Base-by-base conservation (phyloP, 2,797 vertebrate genomes). In the Parambassis ranga region DNA sequence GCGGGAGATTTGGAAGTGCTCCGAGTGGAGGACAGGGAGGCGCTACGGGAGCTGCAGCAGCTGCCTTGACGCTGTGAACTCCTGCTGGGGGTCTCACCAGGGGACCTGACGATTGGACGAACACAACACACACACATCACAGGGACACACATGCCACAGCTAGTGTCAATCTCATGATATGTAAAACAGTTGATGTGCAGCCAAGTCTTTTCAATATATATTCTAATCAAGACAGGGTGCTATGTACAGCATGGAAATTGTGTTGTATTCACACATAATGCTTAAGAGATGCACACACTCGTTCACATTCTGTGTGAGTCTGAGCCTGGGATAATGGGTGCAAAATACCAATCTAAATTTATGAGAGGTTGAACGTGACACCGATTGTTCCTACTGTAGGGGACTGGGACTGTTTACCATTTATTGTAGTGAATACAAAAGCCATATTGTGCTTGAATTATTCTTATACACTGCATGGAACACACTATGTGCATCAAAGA, bases 1-100 rank as follows among this genome's bases (percentile, higher is more conserved):
- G 91, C 61, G 14, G 95, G 94, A 36, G 96, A 97, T 90, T 93
- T 96, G 85, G 94, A 95, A 81, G 90, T 76, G 70, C 95, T 98
- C 80, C 89, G 90, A 0, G 91, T 90, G 5, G 96, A 97, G 64
- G 96, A 97, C 76, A 94, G 65, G 0, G 96, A 97, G 62, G 92
- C 91, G 48, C 96, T 98, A 49, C 93, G 94, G 42, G 96, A 97
- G 76, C 95, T 98, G 43, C 91, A 93, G 85, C 94, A 94, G 83
- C 96, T 98, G 82, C 96, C 96, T 87, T 91, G 94, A 31, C 89
- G 91, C 79, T 95, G 95, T 7, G 93, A 91, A 78, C 92, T 93
- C 83, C 94, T 92, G 59, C 91, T 75, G 0, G 95, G 93, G 42
- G 95, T 95, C 48, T 94, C 95, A 0, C 89, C 90, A 5, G 94